phyloP scores from a whole-genome alignment of 2,888 invertebrate genomes.

The Rhopalosiphum nymphaeae region DNA sequence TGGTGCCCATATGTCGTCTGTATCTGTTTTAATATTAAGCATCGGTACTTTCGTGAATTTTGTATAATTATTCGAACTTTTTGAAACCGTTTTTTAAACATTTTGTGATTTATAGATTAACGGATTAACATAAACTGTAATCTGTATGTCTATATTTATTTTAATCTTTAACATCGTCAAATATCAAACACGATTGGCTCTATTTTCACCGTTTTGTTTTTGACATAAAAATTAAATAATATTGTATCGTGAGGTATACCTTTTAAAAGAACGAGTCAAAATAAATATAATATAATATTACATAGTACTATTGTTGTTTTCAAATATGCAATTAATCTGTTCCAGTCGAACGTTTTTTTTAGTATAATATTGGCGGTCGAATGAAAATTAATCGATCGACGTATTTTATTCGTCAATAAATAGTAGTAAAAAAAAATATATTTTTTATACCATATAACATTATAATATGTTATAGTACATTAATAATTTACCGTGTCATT shows the following conservation, averaged over 20 bases:
- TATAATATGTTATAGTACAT: no score
- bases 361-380: background rate
- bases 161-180: background rate
- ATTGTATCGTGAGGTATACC: background rate
- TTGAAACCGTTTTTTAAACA: background rate
- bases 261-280: background rate
- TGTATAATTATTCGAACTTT: background rate
- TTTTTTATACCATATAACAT: no score
- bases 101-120: no score
- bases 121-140: no score
- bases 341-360: background rate
- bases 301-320: no score
- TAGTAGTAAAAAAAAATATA: background rate
- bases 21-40: background rate
- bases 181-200: background rate
- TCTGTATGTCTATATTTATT: background rate
- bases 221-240: background rate
- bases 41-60: background rate
- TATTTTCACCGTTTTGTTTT: background rate
- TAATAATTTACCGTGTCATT: no score
- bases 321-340: background rate
- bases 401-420: background rate
- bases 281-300: slow-evolving; percentile 6
- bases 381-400: background rate
- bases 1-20: background rate